Conservation (phyloP, 2,113 vertebrate species). For the Pygathrix nemaeus region DNA sequence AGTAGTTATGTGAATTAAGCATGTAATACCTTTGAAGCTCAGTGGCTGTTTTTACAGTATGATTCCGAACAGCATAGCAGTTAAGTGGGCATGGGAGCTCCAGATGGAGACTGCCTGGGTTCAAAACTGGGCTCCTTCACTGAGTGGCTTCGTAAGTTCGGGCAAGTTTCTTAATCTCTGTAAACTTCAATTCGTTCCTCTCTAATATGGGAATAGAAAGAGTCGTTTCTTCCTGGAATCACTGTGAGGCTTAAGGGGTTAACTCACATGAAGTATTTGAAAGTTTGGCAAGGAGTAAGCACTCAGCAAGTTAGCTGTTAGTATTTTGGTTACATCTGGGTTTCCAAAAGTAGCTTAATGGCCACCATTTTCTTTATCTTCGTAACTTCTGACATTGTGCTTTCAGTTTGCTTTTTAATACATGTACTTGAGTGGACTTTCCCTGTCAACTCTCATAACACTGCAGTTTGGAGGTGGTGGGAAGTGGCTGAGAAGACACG, state of each 20-base stretch:
- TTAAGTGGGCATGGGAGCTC: neutral
- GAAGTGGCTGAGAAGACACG: neutral
- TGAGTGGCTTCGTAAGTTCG: neutral
- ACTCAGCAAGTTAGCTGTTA: neutral
- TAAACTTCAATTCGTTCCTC: neutral
- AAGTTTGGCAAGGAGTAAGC: neutral
- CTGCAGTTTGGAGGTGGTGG: neutral
- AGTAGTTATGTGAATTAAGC: neutral
- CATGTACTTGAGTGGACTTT: neutral
- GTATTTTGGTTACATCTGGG: neutral
- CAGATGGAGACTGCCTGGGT: neutral
- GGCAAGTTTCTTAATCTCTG: neutral
- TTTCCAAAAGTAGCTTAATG: neutral
- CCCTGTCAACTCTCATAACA: neutral
- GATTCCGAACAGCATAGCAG: neutral
- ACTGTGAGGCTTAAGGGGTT: neutral
- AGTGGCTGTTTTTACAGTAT: neutral
- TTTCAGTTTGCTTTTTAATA: neutral
- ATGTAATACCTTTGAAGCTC: neutral
- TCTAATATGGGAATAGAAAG: neutral
- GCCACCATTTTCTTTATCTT: neutral
- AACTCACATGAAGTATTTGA: neutral
- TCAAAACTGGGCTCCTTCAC: neutral
- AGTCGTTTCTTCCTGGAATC: neutral
- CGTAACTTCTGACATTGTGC: neutral